phyloP scores from a whole-genome alignment of 1,140 invertebrate genomes.

The Panulirus ornatus region DNA sequence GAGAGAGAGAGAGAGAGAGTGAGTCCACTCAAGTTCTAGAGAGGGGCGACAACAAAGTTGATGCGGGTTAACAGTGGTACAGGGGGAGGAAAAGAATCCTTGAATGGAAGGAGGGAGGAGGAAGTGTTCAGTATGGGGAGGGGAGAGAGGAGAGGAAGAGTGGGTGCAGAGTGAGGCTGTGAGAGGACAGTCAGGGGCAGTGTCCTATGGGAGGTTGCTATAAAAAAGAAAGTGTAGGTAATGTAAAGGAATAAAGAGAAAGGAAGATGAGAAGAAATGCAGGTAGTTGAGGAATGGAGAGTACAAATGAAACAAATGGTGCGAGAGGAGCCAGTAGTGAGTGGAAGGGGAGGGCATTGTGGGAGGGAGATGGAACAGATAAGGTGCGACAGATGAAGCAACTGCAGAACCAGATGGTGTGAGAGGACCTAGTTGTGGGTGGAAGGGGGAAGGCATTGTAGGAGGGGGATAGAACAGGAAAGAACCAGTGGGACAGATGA shows the following conservation, averaged over 20 bases:
- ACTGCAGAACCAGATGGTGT: not conserved
- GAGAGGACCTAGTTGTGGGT: not conserved
- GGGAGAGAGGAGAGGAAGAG: not conserved
- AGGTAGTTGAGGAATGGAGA: too few relatives aligned
- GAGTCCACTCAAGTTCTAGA: too few relatives aligned
- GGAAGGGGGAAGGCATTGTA: not conserved
- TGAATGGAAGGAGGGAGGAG: not conserved
- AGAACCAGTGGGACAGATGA: not conserved
- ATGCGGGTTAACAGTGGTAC: too few relatives aligned
- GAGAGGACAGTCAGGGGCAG: not conserved
- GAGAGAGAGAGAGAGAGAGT: not conserved
- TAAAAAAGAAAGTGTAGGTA: not conserved
- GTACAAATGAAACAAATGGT: too few relatives aligned
- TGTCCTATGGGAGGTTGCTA: too few relatives aligned
- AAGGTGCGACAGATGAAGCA: not conserved
- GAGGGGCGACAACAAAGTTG: too few relatives aligned
- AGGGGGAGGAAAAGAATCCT: too few relatives aligned
- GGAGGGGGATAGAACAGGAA: not conserved
- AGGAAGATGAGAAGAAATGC: too few relatives aligned
- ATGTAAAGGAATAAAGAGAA: not conserved
- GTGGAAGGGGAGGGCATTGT: not conserved
- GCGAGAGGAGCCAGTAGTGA: too few relatives aligned
- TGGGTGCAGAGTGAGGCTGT: not conserved
- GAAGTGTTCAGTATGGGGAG: not conserved
- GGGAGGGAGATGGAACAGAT: not conserved